A percentile compares a stretch with the other conserved stretches of the same genome.
Conservation (phyloP, 2,113 vertebrate genomes). For the Naja naja region DNA sequence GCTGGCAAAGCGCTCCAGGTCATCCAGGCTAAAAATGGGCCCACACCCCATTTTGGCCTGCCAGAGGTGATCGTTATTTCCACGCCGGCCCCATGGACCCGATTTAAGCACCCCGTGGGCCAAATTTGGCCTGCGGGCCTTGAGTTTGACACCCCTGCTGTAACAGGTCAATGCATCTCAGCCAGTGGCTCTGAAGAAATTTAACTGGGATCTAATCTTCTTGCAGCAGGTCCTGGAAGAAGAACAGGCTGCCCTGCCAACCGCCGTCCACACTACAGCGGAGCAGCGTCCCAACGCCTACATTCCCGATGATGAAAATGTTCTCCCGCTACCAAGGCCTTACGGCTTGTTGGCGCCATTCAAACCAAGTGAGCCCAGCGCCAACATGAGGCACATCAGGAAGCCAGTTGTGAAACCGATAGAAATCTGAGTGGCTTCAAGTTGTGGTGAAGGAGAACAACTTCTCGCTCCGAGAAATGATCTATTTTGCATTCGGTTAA, state of each 20-base stretch:
- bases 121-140: no score
- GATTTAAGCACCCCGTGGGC: no score
- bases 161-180: not conserved
- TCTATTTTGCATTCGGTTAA: not conserved
- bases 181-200: not conserved
- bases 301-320: constrained; percentile 59
- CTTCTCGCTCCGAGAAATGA: not conserved
- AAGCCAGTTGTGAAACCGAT: constrained; percentile 76
- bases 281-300: constrained; percentile 79
- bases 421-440: constrained; percentile 66
- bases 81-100: no score
- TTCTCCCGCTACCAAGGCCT: constrained; percentile 78
- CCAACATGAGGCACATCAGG: constrained; percentile 78
- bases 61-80: no score
- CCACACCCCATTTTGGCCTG: no score
- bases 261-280: constrained; percentile 69
- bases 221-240: constrained; percentile 71
- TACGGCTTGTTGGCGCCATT: constrained; percentile 81
- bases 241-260: constrained; percentile 63
- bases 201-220: not conserved
- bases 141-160: no score
- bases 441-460: not conserved
- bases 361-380: constrained; percentile 74
- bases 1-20: no score
- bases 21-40: no score